These are phyloP conservation scores for Drosophila siamana DNA, from an alignment of 2,888 invertebrate genomes.

Conservation along the genomic window DNA sequence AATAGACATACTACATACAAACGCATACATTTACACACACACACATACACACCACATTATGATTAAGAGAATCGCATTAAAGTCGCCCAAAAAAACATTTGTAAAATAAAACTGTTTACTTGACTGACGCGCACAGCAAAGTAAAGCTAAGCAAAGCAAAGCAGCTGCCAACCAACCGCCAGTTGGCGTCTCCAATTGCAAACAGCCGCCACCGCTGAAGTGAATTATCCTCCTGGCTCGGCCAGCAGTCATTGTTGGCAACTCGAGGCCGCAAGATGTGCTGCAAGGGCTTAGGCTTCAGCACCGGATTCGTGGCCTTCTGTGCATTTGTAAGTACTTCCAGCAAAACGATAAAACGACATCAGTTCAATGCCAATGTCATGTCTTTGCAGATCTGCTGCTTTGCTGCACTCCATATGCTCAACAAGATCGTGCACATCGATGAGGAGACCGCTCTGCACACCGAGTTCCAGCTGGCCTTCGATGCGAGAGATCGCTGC, in stretches of 20 bases:
- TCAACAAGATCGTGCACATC: constrained; percentile 55
- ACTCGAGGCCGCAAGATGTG: constrained; percentile 48
- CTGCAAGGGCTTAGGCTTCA: constrained; percentile 49
- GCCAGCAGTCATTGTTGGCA: constrained; percentile 34
- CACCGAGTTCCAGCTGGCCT: not conserved
- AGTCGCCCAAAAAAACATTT: constrained; percentile 67
- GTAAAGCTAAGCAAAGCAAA: constrained; percentile 7
- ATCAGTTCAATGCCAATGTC: not conserved
- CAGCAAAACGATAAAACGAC: too few relatives aligned
- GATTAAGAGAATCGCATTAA: constrained; percentile 69
- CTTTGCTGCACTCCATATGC: constrained; percentile 56
- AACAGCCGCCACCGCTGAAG: constrained; percentile 7
- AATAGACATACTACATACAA: constrained; percentile 20
- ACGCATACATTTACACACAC: constrained; percentile 5
- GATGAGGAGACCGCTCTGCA: constrained; percentile 9
- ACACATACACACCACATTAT: constrained; percentile 43
- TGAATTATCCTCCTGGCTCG: constrained; percentile 8
- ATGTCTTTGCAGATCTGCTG: constrained; percentile 46
- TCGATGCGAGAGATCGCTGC: constrained; percentile 25
- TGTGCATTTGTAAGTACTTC: constrained; percentile 56
- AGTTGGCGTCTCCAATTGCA: constrained; percentile 31
- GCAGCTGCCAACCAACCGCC: constrained; percentile 39
- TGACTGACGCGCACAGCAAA: constrained; percentile 18
- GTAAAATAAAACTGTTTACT: constrained; percentile 70
- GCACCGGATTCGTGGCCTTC: constrained; percentile 47